Conservation (phyloP, 2,888 invertebrate genomes). For the Serripes groenlandicus region DNA sequence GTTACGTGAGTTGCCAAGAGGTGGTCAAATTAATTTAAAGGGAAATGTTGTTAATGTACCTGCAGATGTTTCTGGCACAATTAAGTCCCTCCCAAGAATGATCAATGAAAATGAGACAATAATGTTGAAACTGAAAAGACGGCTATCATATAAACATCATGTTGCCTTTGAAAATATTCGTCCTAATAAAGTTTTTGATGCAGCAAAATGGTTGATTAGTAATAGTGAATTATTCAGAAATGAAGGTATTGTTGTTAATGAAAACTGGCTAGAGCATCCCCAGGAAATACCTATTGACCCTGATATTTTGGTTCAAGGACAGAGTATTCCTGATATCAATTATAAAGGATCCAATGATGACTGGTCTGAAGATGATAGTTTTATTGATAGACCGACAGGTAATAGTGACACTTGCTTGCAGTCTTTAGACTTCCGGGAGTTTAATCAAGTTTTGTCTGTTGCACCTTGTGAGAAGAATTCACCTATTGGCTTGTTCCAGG, state of each 20-base stretch:
- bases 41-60: slow-evolving; percentile 81
- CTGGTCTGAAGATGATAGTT: slow-evolving; percentile 35
- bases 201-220: slow-evolving; percentile 62
- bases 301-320: neutral
- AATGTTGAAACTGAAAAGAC: slow-evolving; percentile 57
- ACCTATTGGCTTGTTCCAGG: slow-evolving; percentile 35
- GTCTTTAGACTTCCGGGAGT: slow-evolving; percentile 49
- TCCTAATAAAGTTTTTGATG: slow-evolving; percentile 54
- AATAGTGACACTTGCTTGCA: slow-evolving; percentile 39
- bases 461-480: slow-evolving; percentile 29
- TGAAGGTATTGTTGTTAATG: slow-evolving; percentile 73
- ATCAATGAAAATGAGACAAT: slow-evolving; percentile 65
- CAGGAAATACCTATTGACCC: neutral
- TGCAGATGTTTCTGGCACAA: slow-evolving; percentile 64
- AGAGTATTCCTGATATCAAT: neutral
- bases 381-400: slow-evolving; percentile 4
- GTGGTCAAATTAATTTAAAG: slow-evolving; percentile 62
- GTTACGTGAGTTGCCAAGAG: slow-evolving; percentile 77
- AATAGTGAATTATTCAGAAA: slow-evolving; percentile 45
- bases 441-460: slow-evolving; percentile 36
- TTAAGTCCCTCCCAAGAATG: slow-evolving; percentile 8
- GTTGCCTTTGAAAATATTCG: slow-evolving; percentile 58
- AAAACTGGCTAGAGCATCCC: slow-evolving; percentile 65
- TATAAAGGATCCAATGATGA: too few relatives aligned
- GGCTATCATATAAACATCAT: slow-evolving; percentile 33